Base-by-base conservation (phyloP, 2,113 vertebrate genomes). In the Stigmatopora nigra region DNA sequence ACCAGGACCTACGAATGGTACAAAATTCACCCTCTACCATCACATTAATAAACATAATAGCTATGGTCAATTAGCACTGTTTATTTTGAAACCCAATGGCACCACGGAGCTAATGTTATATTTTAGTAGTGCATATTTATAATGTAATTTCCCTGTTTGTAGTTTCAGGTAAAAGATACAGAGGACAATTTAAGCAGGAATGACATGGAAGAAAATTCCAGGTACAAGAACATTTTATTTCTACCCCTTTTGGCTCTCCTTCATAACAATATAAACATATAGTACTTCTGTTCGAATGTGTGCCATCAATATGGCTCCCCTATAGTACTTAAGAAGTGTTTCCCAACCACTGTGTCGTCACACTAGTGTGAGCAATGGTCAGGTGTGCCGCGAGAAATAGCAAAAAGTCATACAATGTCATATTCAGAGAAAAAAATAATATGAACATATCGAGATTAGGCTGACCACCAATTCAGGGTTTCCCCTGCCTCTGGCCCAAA, bases 171-270 rank as follows among this genome's bases (percentile, higher is more conserved):
- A 45, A 70, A 64, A 25, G 61, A 76, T 12, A 12, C 41, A 48
- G 68, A 71, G 2, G 5, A 16, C 58, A 63, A 11, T 14, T 8
- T 55, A 5, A 79, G 31, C 63, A 12, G 12, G 56, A 45, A 53
- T 61, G 73, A 84, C 4, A 45, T 8, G 65, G 79, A 84, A 25
- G 68, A 75, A 7, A 19, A 71, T 2, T 45, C 17, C 68, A 86
- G 81, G 88, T 90, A 71, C 2, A 57, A 61, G 52, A 14, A 47
- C 15, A 16, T 5, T 45, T 44, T 10, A 12, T 11, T 5, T 19
- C 17, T 36, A 13, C 35, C 11, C 4, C 6, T 17, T 44, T 60
- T 19, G 4, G 13, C 12, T 55, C 12, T 11, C 12, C 3, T 53
- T 53, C 19, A 13, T 12, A 41, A 7, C 4, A 10, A 41, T 1